Evolutionary conservation across 2,797 vertebrate genomes (phyloP).

Genomic region (Microctenopoma stevenorrisi): DNA sequence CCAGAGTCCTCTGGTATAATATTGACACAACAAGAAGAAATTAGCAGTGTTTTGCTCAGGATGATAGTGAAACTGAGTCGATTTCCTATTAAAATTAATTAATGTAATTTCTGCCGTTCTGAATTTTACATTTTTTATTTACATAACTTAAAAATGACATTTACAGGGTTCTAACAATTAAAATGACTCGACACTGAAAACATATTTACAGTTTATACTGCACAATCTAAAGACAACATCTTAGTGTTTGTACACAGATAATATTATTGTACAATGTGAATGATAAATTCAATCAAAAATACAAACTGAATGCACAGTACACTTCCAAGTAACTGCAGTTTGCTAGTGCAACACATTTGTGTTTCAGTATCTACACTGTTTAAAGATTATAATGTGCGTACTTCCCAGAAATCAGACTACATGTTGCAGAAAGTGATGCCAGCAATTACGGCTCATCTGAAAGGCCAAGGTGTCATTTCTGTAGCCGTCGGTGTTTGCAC

Average conservation of each 20-base stretch:
- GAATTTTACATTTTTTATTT: constrained; percentile 65
- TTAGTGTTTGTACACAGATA: constrained; percentile 27
- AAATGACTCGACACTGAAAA: constrained; percentile 26
- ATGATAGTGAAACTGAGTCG: background rate
- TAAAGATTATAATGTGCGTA: constrained; percentile 28
- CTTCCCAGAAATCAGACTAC: constrained; percentile 17
- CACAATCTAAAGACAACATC: constrained; percentile 21
- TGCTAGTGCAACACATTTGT: constrained; percentile 25
- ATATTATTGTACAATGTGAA: constrained; percentile 11
- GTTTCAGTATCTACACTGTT: constrained; percentile 17
- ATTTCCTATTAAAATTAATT: too few relatives aligned
- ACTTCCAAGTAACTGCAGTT: constrained; percentile 27
- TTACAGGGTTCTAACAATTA: constrained; percentile 54
- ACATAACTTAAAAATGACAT: constrained; percentile 59
- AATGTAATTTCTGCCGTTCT: too few relatives aligned
- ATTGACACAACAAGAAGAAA: background rate
- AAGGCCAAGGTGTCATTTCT: background rate
- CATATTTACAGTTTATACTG: constrained; percentile 47
- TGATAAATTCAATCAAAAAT: constrained; percentile 7
- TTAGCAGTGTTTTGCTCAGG: background rate
- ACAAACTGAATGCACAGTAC: constrained; percentile 16
- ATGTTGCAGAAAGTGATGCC: constrained; percentile 21
- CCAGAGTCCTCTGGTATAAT: too few relatives aligned
- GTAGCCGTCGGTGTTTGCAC: constrained; percentile 2
- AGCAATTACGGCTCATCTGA: background rate